Evolutionary conservation across 2,888 invertebrate genomes (phyloP).

Genomic region (Drosophila silvestris): DNA sequence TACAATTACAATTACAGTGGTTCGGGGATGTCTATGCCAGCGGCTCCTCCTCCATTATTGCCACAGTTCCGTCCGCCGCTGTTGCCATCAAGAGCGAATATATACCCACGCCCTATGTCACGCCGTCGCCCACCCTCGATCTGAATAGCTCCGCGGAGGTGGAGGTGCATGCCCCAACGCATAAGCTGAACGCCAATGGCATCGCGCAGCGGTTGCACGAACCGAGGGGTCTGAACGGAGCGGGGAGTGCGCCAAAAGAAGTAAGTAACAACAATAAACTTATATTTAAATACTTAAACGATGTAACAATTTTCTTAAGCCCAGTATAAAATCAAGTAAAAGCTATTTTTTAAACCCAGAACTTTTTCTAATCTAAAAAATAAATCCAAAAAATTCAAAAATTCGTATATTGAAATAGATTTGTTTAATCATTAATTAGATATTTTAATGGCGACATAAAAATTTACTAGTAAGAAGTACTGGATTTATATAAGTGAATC

Average conservation of each 20-base stretch:
- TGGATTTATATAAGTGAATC: background rate
- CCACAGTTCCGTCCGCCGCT: slow-evolving; percentile 41
- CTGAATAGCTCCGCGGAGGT: slow-evolving; percentile 83
- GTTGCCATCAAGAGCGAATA: slow-evolving; percentile 75
- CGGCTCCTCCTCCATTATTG: slow-evolving; percentile 59
- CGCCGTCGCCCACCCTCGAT: slow-evolving; percentile 84
- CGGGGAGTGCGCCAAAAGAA: slow-evolving; percentile 57
- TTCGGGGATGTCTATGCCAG: slow-evolving; percentile 58
- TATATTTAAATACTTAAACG: background rate
- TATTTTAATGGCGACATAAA: background rate
- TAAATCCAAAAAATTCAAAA: background rate
- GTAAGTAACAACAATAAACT: slow-evolving; percentile 45
- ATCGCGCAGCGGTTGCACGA: slow-evolving; percentile 71
- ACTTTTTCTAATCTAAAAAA: background rate
- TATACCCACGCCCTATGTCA: slow-evolving; percentile 82
- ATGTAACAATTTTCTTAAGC: background rate
- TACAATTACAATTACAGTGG: slow-evolving; percentile 74
- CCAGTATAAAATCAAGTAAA: background rate
- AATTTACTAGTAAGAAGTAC: background rate
- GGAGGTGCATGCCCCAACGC: slow-evolving; percentile 68
- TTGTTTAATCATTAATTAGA: background rate
- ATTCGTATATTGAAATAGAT: background rate
- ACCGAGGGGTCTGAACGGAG: slow-evolving; percentile 53
- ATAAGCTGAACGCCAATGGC: slow-evolving; percentile 59
- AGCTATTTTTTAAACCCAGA: background rate